A percentile compares a stretch with the other conserved stretches of the same genome.
These are phyloP conservation scores for Irena cyanogastra DNA, from an alignment of 2,113 vertebrate genomes.

Conservation along the genomic window DNA sequence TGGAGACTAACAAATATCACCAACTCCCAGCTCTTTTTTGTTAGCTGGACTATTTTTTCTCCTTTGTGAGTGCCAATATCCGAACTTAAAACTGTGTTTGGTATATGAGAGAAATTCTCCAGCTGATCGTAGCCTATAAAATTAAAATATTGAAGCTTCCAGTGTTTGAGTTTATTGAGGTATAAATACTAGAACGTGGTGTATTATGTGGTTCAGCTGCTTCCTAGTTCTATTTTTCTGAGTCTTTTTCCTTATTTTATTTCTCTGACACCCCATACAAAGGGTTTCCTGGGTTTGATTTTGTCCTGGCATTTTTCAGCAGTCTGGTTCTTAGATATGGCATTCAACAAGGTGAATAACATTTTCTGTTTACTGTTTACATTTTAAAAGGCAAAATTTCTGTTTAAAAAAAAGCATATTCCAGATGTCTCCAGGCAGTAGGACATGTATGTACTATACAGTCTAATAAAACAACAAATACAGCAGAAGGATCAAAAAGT, in stretches of 20 bases:
- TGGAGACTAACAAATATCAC: neutral
- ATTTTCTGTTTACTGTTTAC: slow-evolving; percentile 20
- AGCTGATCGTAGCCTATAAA: neutral
- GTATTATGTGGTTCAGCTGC: neutral
- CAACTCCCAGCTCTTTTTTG: neutral
- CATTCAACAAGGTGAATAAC: neutral
- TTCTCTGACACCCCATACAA: neutral
- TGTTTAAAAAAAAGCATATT: neutral
- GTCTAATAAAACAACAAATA: neutral
- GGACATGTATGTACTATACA: neutral
- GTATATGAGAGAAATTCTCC: neutral
- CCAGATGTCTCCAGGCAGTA: slow-evolving; percentile 21
- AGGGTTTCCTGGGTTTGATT: slow-evolving; percentile 12
- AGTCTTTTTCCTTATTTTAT: neutral
- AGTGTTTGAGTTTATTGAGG: neutral
- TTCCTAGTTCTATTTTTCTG: neutral
- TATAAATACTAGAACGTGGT: neutral
- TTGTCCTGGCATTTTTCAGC: neutral
- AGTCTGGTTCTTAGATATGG: neutral
- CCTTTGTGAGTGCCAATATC: neutral
- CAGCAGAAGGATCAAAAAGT: neutral
- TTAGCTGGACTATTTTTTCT: neutral
- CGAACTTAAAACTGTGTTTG: neutral
- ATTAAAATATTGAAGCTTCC: neutral
- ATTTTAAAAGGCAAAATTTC: neutral